These are phyloP conservation scores for Heptranchias perlo DNA, from an alignment of 2,113 vertebrate species.

Conservation along the genomic window DNA sequence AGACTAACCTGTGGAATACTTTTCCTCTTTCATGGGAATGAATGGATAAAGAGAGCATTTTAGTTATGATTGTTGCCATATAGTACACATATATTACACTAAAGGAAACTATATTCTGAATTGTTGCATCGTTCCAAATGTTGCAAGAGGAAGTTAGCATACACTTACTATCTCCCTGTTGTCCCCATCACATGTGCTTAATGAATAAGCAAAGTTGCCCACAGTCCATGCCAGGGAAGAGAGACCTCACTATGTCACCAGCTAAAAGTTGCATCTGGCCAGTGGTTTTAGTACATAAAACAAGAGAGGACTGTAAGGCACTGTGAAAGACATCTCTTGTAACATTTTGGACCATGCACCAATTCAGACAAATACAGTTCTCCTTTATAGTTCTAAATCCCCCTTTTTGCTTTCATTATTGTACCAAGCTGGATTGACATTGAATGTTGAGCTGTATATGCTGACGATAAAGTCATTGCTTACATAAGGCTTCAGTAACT, in stretches of 20 bases:
- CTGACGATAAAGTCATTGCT: neutral
- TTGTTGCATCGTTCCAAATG: neutral
- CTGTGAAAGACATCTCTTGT: constrained; percentile 8
- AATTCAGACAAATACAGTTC: constrained; percentile 6
- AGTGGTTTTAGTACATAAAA: neutral
- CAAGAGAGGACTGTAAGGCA: neutral
- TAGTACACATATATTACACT: neutral
- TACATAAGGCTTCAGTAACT: neutral
- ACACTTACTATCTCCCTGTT: neutral
- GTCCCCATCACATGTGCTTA: constrained; percentile 18
- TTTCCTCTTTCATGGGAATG: constrained; percentile 4
- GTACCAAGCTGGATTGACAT: neutral
- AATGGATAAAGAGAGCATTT: constrained; percentile 24
- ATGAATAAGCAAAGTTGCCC: neutral
- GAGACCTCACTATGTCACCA: neutral
- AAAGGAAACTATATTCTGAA: neutral
- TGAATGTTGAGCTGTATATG: neutral
- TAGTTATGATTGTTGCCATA: neutral
- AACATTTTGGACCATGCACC: neutral
- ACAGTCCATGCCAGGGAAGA: neutral
- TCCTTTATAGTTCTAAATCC: neutral
- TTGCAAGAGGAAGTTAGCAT: neutral
- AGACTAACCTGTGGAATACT: neutral
- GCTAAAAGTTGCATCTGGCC: constrained; percentile 16
- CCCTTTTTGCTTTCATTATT: neutral